Evolutionary conservation across 2,888 invertebrate genomes (phyloP), one percentile per base, ranked within the genome.

Genomic region (Helleia helle): DNA sequence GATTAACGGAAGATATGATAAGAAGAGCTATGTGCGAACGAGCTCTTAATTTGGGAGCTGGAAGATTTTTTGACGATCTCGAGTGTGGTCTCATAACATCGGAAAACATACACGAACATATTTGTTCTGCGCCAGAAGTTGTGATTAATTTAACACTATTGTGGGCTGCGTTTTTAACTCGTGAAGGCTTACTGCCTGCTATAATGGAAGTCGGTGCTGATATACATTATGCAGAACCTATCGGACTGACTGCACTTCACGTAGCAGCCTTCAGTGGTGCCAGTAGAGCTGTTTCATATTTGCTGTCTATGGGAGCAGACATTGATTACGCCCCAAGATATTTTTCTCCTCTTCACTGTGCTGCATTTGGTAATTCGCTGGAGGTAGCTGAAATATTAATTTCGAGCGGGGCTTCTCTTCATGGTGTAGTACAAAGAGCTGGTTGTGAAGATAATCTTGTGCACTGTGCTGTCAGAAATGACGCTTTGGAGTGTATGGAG

Each of bases 321-420:
- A 87, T 92, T 0, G 91, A 92, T 66, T 86, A 87, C 27, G 87
- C 89, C 14, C 88, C 88, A 25, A 91, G 91, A 67, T 88, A 89
- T 49, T 93, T 92, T 57, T 91, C 93, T 17, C 94, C 96, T 0
- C 83, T 96, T 38, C 96, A 96, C 63, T 95, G 93, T 62, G 93
- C 95, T 1, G 95, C 95, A 0, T 94, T 95, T 71, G 93, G 95
- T 2, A 95, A 95, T 57, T 91, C 94, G 17, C 86, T 91, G 4
- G 91, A 93, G 59, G 92, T 93, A 0, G 91, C 93, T 7, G 90
- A 90, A 65, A 83, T 93, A 49, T 86, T 96, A 15, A 87, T 95
- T 29, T 88, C 89, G 27, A 87, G 88, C 49, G 91, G 91, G 1
- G 90, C 93, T 3, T 87, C 88, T 28, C 85, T 93, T 26, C 88